A percentile compares a stretch with the other conserved stretches of the same genome.
Conservation (phyloP, 1,140 invertebrate species). For the Conus betulinus region DNA sequence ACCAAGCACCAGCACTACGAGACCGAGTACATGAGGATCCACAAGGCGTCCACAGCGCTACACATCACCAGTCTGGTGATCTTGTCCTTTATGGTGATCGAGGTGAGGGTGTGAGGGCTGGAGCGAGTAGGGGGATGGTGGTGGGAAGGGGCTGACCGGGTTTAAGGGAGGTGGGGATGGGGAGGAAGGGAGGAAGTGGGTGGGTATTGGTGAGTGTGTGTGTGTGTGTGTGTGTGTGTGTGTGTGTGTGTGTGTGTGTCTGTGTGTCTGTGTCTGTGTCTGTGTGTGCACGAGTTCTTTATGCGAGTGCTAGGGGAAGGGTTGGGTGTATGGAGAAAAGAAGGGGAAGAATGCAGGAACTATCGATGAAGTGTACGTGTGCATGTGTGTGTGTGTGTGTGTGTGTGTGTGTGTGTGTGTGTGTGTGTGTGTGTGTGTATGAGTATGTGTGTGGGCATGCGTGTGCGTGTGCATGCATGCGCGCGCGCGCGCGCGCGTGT, state of each 20-base stretch:
- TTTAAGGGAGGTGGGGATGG: not conserved
- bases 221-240: conserved; percentile 1
- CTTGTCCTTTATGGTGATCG: conserved; percentile 55
- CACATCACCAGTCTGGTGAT: conserved; percentile 53
- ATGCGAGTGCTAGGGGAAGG: too few relatives aligned
- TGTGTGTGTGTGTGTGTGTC: not conserved
- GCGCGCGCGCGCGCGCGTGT: too few relatives aligned
- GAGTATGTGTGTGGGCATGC: not conserved
- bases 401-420: not conserved
- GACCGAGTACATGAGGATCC: conserved; percentile 44
- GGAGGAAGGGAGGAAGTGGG: not conserved
- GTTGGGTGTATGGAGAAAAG: too few relatives aligned
- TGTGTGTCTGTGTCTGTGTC: not conserved
- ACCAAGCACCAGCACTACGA: conserved; percentile 45
- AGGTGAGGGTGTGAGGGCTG: conserved; percentile 44
- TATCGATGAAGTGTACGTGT: too few relatives aligned
- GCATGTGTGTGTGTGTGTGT: not conserved
- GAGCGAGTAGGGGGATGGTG: not conserved
- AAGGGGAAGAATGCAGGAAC: too few relatives aligned
- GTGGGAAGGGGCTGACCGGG: not conserved
- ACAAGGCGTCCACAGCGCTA: conserved; percentile 50
- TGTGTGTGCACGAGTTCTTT: not conserved
- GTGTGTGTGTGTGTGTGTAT: not conserved
- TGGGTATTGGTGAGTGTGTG: not conserved
- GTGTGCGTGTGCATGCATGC: not conserved